Evolutionary conservation across 2,113 vertebrate species (phyloP), one percentile per base, ranked within the genome.

Genomic region (Strigops habroptila): DNA sequence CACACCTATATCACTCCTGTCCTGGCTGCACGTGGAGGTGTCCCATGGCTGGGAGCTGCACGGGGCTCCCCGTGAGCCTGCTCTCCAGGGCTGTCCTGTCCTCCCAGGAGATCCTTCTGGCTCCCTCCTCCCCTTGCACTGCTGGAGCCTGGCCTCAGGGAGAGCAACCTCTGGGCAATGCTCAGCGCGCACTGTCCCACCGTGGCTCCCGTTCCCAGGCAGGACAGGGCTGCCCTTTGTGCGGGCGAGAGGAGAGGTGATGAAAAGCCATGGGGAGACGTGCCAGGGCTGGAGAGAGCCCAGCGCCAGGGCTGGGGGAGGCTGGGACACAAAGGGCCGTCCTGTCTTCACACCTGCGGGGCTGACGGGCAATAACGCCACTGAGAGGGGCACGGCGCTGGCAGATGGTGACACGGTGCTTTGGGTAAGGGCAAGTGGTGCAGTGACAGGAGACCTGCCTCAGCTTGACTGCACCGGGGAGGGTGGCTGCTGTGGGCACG

Each of bases 281-380:
- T 95, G 97, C 98, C 97, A 96, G 95, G 68, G 76, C 90, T 97
- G 98, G 97, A 97, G 64, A 43, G 65, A 92, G 49, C 96, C 97
- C 97, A 97, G 82, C 22, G 4, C 25, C 0, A 3, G 63, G 78
- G 67, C 13, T 30, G 15, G 67, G 60, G 76, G 84, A 4, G 39
- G 91, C 82, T 15, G 83, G 64, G 75, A 89, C 96, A 98, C 98
- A 98, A 98, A 98, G 97, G 91, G 65, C 49, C 0, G 49, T 96
- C 96, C 98, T 98, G 98, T 98, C 93, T 96, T 97, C 98, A 97
- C 98, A 98, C 98, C 98, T 98, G 98, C 10, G 2, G 73, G 51
- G 59, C 89, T 97, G 97, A 96, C 97, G 46, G 85, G 37, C 30
- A 96, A 95, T 97, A 95, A 95, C 53, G 94, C 80, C 91, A 44